phyloP scores from a whole-genome alignment of 2,888 invertebrate genomes.

The Aspidapion aeneum region DNA sequence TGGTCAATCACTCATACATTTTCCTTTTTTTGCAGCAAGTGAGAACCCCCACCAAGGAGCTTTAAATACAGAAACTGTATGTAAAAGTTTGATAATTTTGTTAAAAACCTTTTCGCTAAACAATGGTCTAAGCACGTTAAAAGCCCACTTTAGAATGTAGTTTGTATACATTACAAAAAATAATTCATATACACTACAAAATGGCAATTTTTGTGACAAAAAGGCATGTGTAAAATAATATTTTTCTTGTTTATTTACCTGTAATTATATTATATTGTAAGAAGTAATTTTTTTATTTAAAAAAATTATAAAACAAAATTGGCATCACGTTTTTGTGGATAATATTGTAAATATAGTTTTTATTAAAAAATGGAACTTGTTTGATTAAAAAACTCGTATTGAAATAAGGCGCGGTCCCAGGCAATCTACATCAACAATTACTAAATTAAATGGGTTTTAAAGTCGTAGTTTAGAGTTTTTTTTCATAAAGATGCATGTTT shows the following conservation, averaged over 20 bases:
- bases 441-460: too few relatives aligned
- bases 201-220: too few relatives aligned
- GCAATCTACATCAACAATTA: too few relatives aligned
- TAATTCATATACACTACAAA: too few relatives aligned
- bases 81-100: slow-evolving; percentile 40
- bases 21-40: neutral
- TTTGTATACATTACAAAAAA: too few relatives aligned
- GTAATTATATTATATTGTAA: neutral
- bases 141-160: slow-evolving; percentile 23
- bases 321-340: neutral
- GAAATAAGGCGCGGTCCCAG: too few relatives aligned
- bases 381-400: too few relatives aligned
- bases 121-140: slow-evolving; percentile 40
- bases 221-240: too few relatives aligned
- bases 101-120: slow-evolving; percentile 41
- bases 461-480: too few relatives aligned
- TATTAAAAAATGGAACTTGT: neutral
- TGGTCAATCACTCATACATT: too few relatives aligned
- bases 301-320: neutral
- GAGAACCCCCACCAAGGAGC: slow-evolving; percentile 15
- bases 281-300: neutral
- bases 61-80: slow-evolving; percentile 41
- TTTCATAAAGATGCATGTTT: too few relatives aligned
- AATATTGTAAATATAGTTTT: neutral
- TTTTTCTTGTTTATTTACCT: too few relatives aligned